Evolutionary conservation across 2,888 invertebrate species (phyloP).

Genomic region (Leptura quadrifasciata): DNA sequence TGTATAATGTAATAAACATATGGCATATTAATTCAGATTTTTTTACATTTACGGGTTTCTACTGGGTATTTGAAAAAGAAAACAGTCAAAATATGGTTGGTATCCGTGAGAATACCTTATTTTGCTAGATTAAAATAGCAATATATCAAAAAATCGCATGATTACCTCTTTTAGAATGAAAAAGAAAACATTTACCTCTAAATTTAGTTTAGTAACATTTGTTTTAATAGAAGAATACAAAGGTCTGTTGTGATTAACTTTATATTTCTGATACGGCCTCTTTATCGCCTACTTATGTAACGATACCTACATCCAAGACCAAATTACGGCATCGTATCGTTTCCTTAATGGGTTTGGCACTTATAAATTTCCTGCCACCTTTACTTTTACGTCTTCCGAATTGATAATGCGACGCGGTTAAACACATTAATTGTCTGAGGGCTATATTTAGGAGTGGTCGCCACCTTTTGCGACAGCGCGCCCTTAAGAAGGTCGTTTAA

Average conservation of each 20-base stretch:
- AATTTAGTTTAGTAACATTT: too few relatives aligned
- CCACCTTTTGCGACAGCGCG: slow-evolving; percentile 10
- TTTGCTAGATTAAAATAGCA: too few relatives aligned
- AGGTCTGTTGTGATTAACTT: neutral
- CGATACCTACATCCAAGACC: neutral
- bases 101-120: too few relatives aligned
- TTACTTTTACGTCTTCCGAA: neutral
- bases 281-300: neutral
- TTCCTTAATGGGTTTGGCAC: neutral
- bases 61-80: too few relatives aligned
- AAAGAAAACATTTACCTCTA: too few relatives aligned
- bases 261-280: neutral
- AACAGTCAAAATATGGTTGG: too few relatives aligned
- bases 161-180: too few relatives aligned
- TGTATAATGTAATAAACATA: too few relatives aligned
- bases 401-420: neutral
- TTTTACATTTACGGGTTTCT: too few relatives aligned
- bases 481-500: slow-evolving; percentile 54
- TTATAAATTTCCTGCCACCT: neutral
- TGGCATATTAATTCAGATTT: too few relatives aligned
- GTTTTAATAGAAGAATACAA: too few relatives aligned
- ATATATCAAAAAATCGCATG: too few relatives aligned
- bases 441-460: slow-evolving; percentile 2
- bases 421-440: neutral
- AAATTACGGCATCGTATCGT: neutral